Evolutionary conservation across 2,797 vertebrate species (phyloP), one percentile per base, ranked within the genome.

Genomic region (Anolis apletophallus): DNA sequence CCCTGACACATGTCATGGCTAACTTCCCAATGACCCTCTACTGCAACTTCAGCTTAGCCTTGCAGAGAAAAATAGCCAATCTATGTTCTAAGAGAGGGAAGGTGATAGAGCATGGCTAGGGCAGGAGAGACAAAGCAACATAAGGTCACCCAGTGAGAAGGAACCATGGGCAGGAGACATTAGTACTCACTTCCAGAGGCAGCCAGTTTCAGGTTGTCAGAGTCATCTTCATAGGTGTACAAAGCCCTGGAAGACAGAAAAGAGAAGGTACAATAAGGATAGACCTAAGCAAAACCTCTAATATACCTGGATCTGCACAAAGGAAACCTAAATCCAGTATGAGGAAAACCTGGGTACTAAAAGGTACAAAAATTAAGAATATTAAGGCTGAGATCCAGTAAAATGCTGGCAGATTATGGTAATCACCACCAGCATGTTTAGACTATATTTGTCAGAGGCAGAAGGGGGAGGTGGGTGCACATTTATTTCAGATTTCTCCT

Each of bases 221-320:
- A 97, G 84, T 97, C 97, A 73, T 98, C 98, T 93, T 99, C 98
- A 0, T 99, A 99, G 0, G 98, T 97, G 95, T 98, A 99, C 94
- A 99, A 96, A 85, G 98, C 98, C 98, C 98, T 99, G 96, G 81
- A 87, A 91, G 93, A 76, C 86, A 94, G 52, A 84, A 57, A 83
- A 3, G 4, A 12, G 26, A 2, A 26, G 9, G 26, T 40, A 32
- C 34, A 72, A 21, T 72, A 72, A 34, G 52, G 16, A 54, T 7
- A 29, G 11, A 5, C 5, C 46, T n/a, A 4, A 3, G 21, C 13
- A 77, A 32, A 75, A 26, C 12, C 16, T 52, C 29, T 32, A 26
- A 9, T 57, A 17, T n/a, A 3, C 32, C n/a, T 34, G 11, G 14
- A 7, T n/a, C 4, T 73, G 2, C 34, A 83, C 19, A 73, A 83